A percentile compares a stretch with the other conserved stretches of the same genome.
phyloP scores from a whole-genome alignment of 2,888 invertebrate species.

The Drosophila pseudotakahashii region DNA sequence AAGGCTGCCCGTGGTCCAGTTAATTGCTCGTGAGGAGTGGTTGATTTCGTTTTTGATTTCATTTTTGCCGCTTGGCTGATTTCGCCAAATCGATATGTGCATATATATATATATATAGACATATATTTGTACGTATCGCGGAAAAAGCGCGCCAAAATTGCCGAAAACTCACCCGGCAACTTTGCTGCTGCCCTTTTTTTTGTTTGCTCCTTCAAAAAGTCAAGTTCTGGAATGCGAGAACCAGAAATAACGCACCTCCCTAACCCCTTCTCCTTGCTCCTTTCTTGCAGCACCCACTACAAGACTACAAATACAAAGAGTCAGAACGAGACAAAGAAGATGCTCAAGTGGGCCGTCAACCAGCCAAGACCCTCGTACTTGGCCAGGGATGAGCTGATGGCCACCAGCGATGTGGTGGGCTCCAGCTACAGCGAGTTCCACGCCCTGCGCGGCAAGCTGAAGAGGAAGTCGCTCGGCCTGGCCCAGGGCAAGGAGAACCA shows the following conservation, averaged over 20 bases:
- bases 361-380: slow-evolving; percentile 80
- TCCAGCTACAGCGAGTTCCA: slow-evolving; percentile 43
- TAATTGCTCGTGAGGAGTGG: slow-evolving; percentile 51
- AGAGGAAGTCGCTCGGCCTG: slow-evolving; percentile 43
- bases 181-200: slow-evolving; percentile 27
- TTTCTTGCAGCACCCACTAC: slow-evolving; percentile 57
- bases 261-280: slow-evolving; percentile 9
- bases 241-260: slow-evolving; percentile 17
- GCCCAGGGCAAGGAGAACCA: slow-evolving; percentile 79
- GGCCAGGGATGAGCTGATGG: slow-evolving; percentile 19
- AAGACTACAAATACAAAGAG: background rate
- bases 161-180: slow-evolving; percentile 59
- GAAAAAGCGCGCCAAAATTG: slow-evolving; percentile 70
- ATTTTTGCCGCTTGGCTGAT: slow-evolving; percentile 67
- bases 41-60: slow-evolving; percentile 55
- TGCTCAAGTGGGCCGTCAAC: slow-evolving; percentile 84
- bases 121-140: slow-evolving; percentile 4
- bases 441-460: slow-evolving; percentile 35
- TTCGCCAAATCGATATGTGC: slow-evolving; percentile 26
- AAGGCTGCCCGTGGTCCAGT: slow-evolving; percentile 35
- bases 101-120: background rate
- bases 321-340: slow-evolving; percentile 35
- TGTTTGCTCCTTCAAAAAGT: slow-evolving; percentile 38
- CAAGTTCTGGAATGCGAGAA: slow-evolving; percentile 30
- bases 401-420: background rate